phyloP scores from a whole-genome alignment of 2,113 vertebrate species.

The Passer domesticus region DNA sequence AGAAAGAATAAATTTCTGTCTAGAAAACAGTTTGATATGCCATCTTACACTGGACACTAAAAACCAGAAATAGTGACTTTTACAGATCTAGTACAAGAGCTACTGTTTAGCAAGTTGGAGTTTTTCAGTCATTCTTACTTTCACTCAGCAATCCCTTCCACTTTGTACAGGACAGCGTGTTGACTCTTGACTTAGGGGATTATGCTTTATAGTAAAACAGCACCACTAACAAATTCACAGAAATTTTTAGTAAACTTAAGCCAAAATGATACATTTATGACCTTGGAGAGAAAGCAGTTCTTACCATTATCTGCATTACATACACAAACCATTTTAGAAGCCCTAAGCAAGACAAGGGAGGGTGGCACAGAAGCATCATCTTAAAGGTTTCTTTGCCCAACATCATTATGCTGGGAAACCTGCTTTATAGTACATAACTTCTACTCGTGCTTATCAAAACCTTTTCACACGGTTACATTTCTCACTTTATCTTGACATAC shows the following conservation, averaged over 20 bases:
- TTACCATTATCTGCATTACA: background rate
- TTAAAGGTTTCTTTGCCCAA: background rate
- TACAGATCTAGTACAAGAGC: background rate
- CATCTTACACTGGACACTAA: background rate
- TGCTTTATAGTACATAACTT: background rate
- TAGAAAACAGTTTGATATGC: background rate
- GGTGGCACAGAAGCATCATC: background rate
- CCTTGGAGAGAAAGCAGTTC: background rate
- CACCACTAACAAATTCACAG: background rate
- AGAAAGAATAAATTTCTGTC: background rate
- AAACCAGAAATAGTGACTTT: background rate
- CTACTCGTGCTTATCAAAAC: background rate
- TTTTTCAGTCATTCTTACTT: background rate
- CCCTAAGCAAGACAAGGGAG: background rate
- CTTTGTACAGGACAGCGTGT: background rate
- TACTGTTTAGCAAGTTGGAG: background rate
- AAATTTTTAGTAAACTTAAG: background rate
- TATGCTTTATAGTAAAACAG: background rate
- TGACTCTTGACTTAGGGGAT: background rate
- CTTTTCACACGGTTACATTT: background rate
- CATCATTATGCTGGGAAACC: background rate
- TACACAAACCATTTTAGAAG: background rate
- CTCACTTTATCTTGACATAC: slow-evolving; percentile 21
- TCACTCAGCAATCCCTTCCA: background rate
- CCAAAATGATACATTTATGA: background rate